A percentile compares a stretch with the other conserved stretches of the same genome.
phyloP scores from a whole-genome alignment of 2,888 invertebrate species.

The Leistus spinibarbis region DNA sequence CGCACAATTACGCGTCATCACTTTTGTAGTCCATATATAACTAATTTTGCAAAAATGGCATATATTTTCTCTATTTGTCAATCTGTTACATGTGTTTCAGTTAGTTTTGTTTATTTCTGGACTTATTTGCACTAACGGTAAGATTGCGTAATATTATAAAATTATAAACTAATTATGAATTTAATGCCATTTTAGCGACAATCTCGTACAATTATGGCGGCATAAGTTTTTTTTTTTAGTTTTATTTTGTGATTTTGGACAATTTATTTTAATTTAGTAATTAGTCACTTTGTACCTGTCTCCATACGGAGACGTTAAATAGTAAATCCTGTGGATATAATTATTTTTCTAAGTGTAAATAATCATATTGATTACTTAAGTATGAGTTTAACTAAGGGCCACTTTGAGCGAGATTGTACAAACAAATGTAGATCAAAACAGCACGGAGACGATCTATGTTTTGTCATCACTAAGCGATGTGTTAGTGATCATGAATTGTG shows the following conservation, averaged over 20 bases:
- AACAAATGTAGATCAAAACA: constrained; percentile 62
- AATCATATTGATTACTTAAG: constrained; percentile 32
- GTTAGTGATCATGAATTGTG: constrained; percentile 64
- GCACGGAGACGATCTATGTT: constrained; percentile 66
- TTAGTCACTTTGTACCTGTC: constrained; percentile 14
- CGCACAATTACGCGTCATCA: no score
- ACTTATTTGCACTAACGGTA: constrained; percentile 32
- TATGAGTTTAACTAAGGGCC: constrained; percentile 40
- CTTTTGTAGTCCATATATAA: no score
- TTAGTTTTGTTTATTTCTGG: background rate
- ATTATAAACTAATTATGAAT: constrained; percentile 5
- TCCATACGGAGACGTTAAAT: constrained; percentile 2
- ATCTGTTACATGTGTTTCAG: background rate
- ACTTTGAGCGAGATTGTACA: constrained; percentile 64
- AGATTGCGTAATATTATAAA: constrained; percentile 18
- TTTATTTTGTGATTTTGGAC: constrained; percentile 28
- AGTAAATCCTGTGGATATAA: constrained; percentile 11
- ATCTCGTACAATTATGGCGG: constrained; percentile 37
- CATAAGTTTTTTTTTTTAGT: constrained; percentile 21
- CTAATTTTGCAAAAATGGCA: constrained; percentile 14
- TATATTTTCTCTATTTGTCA: background rate
- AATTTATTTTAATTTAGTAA: constrained; percentile 3
- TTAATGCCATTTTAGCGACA: constrained; percentile 19
- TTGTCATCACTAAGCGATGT: constrained; percentile 69
- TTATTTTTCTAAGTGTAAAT: background rate